Evolutionary conservation across 1,140 invertebrate species (phyloP).

Genomic region (Drosophila repleta): DNA sequence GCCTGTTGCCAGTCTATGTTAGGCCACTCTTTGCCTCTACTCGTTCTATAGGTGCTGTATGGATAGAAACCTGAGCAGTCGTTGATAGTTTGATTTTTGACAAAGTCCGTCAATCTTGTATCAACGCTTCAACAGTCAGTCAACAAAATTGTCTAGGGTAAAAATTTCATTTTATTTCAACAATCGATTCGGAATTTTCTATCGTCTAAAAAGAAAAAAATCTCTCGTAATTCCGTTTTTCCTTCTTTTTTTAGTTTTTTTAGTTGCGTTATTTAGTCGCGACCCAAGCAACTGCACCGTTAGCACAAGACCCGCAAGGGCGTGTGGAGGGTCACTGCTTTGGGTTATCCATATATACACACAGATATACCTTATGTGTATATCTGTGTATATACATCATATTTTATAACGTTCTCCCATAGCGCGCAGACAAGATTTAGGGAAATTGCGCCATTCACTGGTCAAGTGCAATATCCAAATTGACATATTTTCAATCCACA

Average conservation of each 20-base stretch:
- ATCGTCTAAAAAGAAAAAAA: conserved; percentile 46
- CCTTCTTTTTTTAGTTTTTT: conserved; percentile 2
- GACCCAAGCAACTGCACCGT: neutral
- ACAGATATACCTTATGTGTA: too few relatives aligned
- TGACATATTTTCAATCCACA: conserved; percentile 45
- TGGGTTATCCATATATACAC: neutral
- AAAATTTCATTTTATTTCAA: conserved; percentile 34
- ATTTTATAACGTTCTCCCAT: conserved; percentile 14
- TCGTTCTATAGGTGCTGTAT: neutral
- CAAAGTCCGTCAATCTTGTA: conserved; percentile 18
- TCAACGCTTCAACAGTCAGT: conserved; percentile 29
- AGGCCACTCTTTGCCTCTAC: too few relatives aligned
- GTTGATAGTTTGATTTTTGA: neutral
- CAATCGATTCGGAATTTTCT: conserved; percentile 37
- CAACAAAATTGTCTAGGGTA: conserved; percentile 39
- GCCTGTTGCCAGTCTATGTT: neutral
- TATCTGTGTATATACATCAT: too few relatives aligned
- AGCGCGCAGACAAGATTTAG: conserved; percentile 64
- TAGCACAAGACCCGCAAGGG: too few relatives aligned
- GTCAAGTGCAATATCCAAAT: conserved; percentile 78
- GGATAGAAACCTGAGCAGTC: conserved; percentile 3
- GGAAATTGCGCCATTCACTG: conserved; percentile 73
- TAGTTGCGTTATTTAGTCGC: neutral
- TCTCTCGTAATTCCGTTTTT: conserved; percentile 35
- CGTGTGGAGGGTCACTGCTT: neutral